Base-by-base conservation (phyloP, 2,113 vertebrate species). In the Seriola dumerili region DNA sequence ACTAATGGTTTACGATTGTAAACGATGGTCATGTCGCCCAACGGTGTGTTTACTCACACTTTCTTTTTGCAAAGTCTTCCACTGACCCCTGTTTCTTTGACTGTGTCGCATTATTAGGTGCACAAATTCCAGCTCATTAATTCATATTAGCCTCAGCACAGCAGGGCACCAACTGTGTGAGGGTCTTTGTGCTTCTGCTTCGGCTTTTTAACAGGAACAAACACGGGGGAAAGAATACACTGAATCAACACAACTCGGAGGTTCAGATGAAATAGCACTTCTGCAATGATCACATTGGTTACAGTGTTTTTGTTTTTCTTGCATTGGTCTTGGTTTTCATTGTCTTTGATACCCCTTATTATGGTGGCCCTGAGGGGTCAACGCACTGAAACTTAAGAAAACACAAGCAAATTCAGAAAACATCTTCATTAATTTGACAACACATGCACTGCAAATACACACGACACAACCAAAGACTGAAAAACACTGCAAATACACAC, bases 71-170 rank as follows among this genome's bases (percentile, higher is more conserved):
- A 13, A 38, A 40, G 42, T 48, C 44, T 29, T 42, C 14, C 2
- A 16, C 63, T 58, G 52, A 74, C 73, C 62, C 29, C 0, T 38
- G 38, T 67, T 78, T 71, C 48, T 86, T 23, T 48, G 6, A 65
- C 40, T 32, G 17, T 83, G 38, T 83, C 2, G 9, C 46, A 58
- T 75, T 78, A 83, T 71, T 66, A 85, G 73, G 29, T 57, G 3
- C 17, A 78, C 52, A 19, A 7, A 65, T 54, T 42, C n/a, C 36
- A 19, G 19, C 75, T 81, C 76, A 87, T 78, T 89, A 82, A 83
- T 85, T 90, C 84, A 85, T 50, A 76, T 79, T 66, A 83, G 34
- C 8, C 54, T 13, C 0, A 0, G 50, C 61, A 48, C 79, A 80
- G 77, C 74, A 36, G 70, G 76, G 71, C 2, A 8, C 55, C 13